Evolutionary conservation across 2,113 vertebrate genomes (phyloP).

Genomic region (Passer domesticus): DNA sequence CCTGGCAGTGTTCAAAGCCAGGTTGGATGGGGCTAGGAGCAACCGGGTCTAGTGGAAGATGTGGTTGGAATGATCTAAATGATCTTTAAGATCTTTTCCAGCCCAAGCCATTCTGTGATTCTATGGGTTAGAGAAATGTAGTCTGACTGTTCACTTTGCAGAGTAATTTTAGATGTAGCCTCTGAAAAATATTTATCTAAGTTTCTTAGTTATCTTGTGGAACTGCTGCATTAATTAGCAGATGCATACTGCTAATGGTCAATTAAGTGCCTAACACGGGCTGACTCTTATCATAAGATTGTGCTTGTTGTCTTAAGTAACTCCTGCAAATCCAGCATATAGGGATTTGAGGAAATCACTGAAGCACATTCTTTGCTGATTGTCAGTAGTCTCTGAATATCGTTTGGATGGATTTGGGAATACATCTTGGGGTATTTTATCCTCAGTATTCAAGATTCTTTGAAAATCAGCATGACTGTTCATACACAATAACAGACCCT

Average conservation of each 20-base stretch:
- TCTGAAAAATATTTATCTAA: not conserved
- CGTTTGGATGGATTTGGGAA: not conserved
- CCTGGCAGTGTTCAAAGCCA: not conserved
- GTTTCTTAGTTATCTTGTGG: not conserved
- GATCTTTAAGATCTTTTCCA: not conserved
- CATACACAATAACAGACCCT: accelerated
- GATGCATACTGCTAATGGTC: not conserved
- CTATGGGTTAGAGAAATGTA: accelerated
- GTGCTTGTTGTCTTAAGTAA: not conserved
- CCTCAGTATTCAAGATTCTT: not conserved
- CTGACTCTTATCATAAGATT: not conserved
- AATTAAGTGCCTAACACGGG: not conserved
- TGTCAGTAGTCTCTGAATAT: not conserved
- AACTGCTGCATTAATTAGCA: not conserved
- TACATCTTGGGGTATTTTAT: not conserved
- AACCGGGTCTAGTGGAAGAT: not conserved
- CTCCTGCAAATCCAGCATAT: not conserved
- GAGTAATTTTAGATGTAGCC: not conserved
- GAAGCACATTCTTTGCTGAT: not conserved
- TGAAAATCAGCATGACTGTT: not conserved
- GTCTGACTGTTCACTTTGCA: not conserved
- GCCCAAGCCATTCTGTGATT: not conserved
- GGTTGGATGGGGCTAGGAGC: not conserved
- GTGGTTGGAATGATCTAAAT: too few relatives aligned
- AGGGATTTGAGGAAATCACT: not conserved